phyloP scores from a whole-genome alignment of 1,140 invertebrate genomes.

The Pararge aegeria region DNA sequence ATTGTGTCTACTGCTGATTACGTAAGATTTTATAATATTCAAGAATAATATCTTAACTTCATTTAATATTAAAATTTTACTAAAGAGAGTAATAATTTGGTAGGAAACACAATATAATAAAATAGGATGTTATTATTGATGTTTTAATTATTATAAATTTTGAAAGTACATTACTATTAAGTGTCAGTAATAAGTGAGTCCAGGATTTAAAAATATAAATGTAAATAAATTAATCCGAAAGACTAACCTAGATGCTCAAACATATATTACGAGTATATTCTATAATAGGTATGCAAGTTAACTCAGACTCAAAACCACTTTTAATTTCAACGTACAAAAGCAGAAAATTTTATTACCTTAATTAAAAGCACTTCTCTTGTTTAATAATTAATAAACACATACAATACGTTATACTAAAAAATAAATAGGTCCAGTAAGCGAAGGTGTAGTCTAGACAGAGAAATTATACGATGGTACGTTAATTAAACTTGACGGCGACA shows the following conservation, averaged over 20 bases:
- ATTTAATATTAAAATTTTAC: too few relatives aligned
- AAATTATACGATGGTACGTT: conserved; percentile 48
- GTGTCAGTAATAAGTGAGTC: too few relatives aligned
- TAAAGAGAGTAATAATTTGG: too few relatives aligned
- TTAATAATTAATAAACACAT: conserved; percentile 44
- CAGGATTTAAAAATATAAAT: too few relatives aligned
- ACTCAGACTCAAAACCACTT: conserved; percentile 60
- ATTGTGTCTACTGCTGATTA: conserved; percentile 5
- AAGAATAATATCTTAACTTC: too few relatives aligned
- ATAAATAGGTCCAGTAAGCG: conserved; percentile 12
- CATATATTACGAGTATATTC: too few relatives aligned
- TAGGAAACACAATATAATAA: not conserved
- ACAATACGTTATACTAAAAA: conserved; percentile 14
- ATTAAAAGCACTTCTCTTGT: conserved; percentile 34
- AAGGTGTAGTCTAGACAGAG: conserved; percentile 9
- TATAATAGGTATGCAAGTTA: not conserved
- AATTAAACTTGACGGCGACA: conserved; percentile 49
- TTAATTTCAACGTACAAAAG: conserved; percentile 45
- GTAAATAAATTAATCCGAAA: too few relatives aligned
- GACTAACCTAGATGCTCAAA: too few relatives aligned
- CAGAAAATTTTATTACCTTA: conserved; percentile 50
- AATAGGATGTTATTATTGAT: not conserved
- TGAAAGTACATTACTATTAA: too few relatives aligned
- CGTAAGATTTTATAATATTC: not conserved
- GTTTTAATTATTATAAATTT: too few relatives aligned